Percentiles rank a stretch among this genome's conserved stretches.
Evolutionary conservation across 1,140 invertebrate species (phyloP).

Genomic region (Neodiprion lecontei): DNA sequence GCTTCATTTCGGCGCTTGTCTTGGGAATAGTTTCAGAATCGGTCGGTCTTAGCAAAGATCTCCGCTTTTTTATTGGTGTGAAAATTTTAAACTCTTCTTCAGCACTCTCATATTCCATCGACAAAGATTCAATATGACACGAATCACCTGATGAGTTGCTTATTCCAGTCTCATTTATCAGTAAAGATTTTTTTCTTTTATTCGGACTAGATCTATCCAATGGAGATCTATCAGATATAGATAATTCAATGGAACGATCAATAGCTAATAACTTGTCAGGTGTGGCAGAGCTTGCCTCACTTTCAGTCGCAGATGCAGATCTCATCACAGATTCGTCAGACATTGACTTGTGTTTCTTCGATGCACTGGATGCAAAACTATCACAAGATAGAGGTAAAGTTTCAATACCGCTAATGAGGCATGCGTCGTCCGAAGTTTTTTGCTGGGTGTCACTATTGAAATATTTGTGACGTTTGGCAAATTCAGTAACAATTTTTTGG

Average conservation of each 20-base stretch:
- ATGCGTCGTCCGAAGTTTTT: background rate
- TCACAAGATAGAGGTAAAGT: background rate
- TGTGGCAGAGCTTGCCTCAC: constrained; percentile 25
- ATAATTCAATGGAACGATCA: constrained; percentile 13
- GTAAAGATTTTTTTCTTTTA: constrained; percentile 41
- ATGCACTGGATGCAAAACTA: constrained; percentile 8
- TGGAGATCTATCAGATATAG: constrained; percentile 8
- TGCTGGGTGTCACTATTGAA: constrained; percentile 21
- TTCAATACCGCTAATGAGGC: background rate
- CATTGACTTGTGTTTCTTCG: constrained; percentile 19
- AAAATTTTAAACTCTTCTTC: constrained; percentile 50
- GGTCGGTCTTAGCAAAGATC: constrained; percentile 15
- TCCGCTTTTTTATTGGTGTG: constrained; percentile 50
- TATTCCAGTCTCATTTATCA: background rate
- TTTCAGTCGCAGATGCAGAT: background rate
- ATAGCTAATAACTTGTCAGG: constrained; percentile 6
- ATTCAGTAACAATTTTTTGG: constrained; percentile 41
- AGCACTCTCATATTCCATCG: constrained; percentile 19
- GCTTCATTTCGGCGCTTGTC: background rate
- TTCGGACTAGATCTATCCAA: constrained; percentile 23
- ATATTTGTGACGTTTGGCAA: constrained; percentile 36
- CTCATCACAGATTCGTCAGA: constrained; percentile 7
- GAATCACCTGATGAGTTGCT: constrained; percentile 10
- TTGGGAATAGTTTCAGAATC: background rate
- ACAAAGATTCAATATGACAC: background rate